Conservation (phyloP, 2,113 vertebrate genomes). For the Ploceus nigricollis region DNA sequence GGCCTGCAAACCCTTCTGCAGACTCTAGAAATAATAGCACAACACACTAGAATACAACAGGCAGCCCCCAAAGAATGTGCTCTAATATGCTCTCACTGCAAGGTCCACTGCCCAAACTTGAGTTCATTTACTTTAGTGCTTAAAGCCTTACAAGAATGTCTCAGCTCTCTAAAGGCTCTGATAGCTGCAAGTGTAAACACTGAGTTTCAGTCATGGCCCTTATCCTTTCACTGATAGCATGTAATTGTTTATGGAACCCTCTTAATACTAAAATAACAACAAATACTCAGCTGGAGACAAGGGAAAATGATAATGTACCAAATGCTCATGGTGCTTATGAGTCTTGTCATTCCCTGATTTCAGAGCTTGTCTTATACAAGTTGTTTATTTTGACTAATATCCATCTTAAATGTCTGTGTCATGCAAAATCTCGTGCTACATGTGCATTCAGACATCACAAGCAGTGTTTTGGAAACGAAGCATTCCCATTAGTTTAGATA, state of each 20-base stretch:
- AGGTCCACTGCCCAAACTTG: neutral
- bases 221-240: neutral
- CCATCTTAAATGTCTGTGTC: neutral
- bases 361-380: neutral
- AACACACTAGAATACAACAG: neutral
- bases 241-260: neutral
- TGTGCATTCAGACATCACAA: neutral
- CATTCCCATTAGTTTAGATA: constrained; percentile 6
- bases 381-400: neutral
- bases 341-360: neutral
- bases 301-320: neutral
- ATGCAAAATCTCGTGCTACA: neutral
- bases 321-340: neutral
- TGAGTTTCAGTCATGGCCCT: neutral
- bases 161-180: neutral
- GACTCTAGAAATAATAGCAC: neutral
- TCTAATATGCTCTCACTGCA: neutral
- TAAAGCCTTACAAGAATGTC: neutral
- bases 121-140: constrained; percentile 28
- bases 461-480: neutral
- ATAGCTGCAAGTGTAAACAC: constrained; percentile 1
- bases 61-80: neutral
- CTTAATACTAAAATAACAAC: neutral
- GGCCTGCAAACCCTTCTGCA: neutral
- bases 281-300: neutral